A percentile compares a stretch with the other conserved stretches of the same genome.
Conservation (phyloP, 2,113 vertebrate genomes). For the Tetrax tetrax region DNA sequence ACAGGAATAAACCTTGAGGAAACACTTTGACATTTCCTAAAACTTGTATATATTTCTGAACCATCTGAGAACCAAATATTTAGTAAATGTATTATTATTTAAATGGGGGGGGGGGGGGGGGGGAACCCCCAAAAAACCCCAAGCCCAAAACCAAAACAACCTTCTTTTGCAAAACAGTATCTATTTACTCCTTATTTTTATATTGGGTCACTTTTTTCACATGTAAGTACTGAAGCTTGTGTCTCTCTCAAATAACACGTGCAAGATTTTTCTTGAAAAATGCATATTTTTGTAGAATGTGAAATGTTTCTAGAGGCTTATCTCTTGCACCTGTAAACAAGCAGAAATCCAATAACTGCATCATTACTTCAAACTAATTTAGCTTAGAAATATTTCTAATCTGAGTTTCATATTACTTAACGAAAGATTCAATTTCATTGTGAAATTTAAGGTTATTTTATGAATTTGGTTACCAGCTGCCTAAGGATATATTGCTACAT, state of each 20-base stretch:
- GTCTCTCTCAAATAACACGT: not conserved
- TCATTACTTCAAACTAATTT: not conserved
- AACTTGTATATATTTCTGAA: not conserved
- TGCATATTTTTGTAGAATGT: accelerated
- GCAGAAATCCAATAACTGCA: not conserved
- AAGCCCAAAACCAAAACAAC: not conserved
- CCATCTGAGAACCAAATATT: not conserved
- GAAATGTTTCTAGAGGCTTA: not conserved
- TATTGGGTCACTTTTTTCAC: not conserved
- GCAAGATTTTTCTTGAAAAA: not conserved
- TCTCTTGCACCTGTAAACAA: not conserved
- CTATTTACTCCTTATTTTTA: not conserved
- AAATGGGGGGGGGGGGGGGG: not conserved
- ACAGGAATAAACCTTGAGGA: not conserved
- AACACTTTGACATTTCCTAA: not conserved
- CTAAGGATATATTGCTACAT: not conserved
- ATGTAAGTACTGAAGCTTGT: not conserved
- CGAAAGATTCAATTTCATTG: not conserved
- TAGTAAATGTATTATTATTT: not conserved
- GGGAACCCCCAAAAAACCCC: accelerated
- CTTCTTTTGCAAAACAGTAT: not conserved
- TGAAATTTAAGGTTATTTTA: not conserved
- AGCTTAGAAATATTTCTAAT: not conserved
- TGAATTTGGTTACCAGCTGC: not conserved
- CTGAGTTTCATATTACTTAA: not conserved